phyloP scores from a whole-genome alignment of 2,113 vertebrate species.

The Rana temporaria region DNA sequence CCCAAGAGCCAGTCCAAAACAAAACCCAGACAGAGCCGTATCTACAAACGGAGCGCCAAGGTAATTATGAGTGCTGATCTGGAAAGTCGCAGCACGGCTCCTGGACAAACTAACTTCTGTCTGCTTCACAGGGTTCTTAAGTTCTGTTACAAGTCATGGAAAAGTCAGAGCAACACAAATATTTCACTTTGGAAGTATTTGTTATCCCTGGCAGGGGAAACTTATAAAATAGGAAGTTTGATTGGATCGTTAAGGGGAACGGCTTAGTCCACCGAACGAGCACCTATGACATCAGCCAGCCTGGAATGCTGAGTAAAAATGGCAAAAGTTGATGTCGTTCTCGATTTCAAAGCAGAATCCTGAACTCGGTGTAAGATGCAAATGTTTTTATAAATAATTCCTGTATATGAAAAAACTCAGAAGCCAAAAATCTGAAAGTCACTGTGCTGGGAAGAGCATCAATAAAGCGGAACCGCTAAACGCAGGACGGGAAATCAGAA shows the following conservation, averaged over 20 bases:
- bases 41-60: background rate
- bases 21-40: background rate
- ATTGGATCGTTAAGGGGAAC: conserved; percentile 43
- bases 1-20: too few relatives aligned
- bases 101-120: conserved; percentile 33
- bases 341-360: background rate
- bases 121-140: conserved; percentile 31
- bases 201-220: conserved; percentile 47
- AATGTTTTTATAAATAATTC: conserved; percentile 4
- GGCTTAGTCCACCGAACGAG: conserved; percentile 36
- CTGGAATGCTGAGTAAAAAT: conserved; percentile 49
- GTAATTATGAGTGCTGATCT: conserved; percentile 22
- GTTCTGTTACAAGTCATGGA: conserved; percentile 34
- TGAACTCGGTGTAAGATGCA: conserved; percentile 1
- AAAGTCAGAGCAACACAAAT: conserved; percentile 46
- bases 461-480: background rate
- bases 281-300: conserved; percentile 22
- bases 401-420: conserved; percentile 15
- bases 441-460: background rate
- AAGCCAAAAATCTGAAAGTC: background rate
- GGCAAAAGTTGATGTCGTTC: background rate
- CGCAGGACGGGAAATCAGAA: conserved; percentile 3
- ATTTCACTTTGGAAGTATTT: conserved; percentile 48
- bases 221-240: conserved; percentile 51
- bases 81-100: background rate